These are phyloP conservation scores for Charadrius vociferus DNA, from an alignment of 2,113 vertebrate genomes.

Conservation along the genomic window DNA sequence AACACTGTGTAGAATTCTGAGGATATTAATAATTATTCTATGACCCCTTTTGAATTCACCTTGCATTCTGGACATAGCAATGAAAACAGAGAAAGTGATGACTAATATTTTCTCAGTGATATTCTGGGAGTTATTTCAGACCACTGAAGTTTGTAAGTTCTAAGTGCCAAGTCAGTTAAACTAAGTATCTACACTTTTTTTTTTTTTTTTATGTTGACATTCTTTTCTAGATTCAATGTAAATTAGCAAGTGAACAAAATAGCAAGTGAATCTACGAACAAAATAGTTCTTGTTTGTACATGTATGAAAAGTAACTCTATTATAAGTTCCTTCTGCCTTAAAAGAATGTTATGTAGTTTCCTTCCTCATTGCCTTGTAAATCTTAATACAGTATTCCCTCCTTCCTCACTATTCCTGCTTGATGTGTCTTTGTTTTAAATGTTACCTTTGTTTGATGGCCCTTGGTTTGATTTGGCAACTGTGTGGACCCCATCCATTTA, in stretches of 20 bases:
- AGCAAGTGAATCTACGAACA: background rate
- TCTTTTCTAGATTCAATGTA: background rate
- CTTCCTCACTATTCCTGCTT: background rate
- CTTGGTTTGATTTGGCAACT: background rate
- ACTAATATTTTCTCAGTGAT: background rate
- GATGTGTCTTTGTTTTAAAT: background rate
- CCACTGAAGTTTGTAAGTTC: background rate
- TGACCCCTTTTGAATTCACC: background rate
- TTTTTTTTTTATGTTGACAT: background rate
- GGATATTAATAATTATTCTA: background rate
- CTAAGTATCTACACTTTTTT: background rate
- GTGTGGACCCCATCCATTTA: background rate
- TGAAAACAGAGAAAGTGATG: background rate
- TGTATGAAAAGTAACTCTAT: background rate
- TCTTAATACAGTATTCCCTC: background rate
- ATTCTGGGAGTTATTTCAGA: background rate
- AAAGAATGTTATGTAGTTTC: background rate
- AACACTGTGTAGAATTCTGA: background rate
- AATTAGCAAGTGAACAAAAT: background rate
- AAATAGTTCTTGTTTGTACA: background rate
- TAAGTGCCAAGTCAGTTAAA: background rate
- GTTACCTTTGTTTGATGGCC: background rate
- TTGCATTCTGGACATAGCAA: background rate
- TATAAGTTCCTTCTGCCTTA: background rate
- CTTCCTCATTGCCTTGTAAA: background rate